Base-by-base conservation (phyloP, 2,888 invertebrate species). In the Acronicta psi region DNA sequence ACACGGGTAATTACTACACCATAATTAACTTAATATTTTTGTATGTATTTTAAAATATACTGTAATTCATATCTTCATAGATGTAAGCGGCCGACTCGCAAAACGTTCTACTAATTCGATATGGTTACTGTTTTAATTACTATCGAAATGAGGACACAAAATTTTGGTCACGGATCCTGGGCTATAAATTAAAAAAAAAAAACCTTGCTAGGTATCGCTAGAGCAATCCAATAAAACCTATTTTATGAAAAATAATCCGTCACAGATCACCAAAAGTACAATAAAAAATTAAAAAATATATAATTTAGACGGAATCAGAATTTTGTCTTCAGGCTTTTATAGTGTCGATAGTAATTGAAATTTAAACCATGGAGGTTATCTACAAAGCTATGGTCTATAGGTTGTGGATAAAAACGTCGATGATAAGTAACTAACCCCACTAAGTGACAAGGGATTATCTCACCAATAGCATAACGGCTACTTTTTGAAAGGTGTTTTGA, bases 401-500 rank as follows among this genome's bases (percentile, higher is more conserved):
- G 77, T 83, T 86, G 86, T 82, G 81, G 86, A 83, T 85, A 80
- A 74, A 63, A 71, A 69, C 73, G 83, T 83, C 80, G 79, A 77
- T 69, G 72, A 59, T 72, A 75, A 74, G 79, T 80, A 79, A 81
- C 83, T 78, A 87, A 88, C 89, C 88, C 91, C 90, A 84, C 82
- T 84, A 86, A 86, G 87, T 88, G 91, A 87, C 89, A 87, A 88
- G 88, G 87, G 89, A 90, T 83, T 84, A 84, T 83, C 90, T 87
- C 84, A 90, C 89, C 91, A 91, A 87, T 91, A 92, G 86, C 90
- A 88, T 91, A 83, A 92, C 88, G 88, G 92, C 89, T 92, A 93
- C 88, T 94, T 93, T 94, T 93, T 92, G 92, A 91, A 91, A 73
- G 91, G 90, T 91, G 90, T 94, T 94, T 93, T 93, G 92, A 92